Conservation (phyloP, 2,888 invertebrate genomes). For the Yponomeuta malinellus region DNA sequence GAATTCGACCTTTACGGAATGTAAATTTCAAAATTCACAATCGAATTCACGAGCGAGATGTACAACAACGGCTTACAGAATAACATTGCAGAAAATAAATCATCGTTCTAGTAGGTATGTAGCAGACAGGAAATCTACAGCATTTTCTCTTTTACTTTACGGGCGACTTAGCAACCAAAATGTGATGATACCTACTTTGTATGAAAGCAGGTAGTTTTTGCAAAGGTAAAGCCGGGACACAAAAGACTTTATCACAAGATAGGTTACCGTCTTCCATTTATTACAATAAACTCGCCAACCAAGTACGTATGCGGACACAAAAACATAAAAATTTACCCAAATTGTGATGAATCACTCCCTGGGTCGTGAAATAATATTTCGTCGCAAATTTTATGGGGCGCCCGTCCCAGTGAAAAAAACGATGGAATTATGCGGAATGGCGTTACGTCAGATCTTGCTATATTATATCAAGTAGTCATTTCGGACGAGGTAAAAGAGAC, state of each 20-base stretch:
- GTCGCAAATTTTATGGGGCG: background rate
- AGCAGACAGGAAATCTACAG: no score
- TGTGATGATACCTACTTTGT: background rate
- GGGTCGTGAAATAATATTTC: slow-evolving; percentile 25
- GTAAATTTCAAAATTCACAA: no score
- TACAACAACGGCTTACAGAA: no score
- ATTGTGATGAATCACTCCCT: slow-evolving; percentile 50
- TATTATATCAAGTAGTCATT: background rate
- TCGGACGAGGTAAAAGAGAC: background rate
- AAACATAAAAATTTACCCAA: slow-evolving; percentile 40
- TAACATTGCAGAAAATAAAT: no score
- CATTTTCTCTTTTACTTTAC: no score
- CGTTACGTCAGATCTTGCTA: background rate
- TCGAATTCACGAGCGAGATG: no score
- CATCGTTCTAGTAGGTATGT: no score
- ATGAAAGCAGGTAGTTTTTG: no score
- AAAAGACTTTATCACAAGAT: slow-evolving; percentile 30
- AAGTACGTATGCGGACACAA: slow-evolving; percentile 25
- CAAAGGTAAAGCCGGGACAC: slow-evolving; percentile 15
- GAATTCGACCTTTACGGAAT: no score
- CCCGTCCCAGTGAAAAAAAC: background rate
- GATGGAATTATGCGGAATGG: background rate
- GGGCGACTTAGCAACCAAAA: background rate
- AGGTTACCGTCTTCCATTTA: slow-evolving; percentile 34
- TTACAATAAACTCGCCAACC: slow-evolving; percentile 45